Percentiles rank a stretch among this genome's conserved stretches.
phyloP scores from a whole-genome alignment of 2,888 invertebrate species.

The Eledone cirrhosa region DNA sequence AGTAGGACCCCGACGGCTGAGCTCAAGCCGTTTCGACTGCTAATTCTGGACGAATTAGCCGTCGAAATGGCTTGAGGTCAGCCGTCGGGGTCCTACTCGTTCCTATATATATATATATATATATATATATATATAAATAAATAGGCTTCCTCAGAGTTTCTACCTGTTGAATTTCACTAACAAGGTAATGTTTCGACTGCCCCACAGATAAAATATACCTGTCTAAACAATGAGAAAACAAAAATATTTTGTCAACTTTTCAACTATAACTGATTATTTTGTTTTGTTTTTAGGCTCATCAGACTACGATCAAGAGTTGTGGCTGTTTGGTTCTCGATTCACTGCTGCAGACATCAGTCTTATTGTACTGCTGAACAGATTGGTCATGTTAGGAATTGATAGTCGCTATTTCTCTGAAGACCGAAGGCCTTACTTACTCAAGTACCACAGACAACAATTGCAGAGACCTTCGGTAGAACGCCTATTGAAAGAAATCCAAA shows the following conservation, averaged over 20 bases:
- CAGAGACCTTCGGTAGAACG: conserved; percentile 44
- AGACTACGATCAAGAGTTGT: conserved; percentile 41
- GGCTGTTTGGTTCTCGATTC: conserved; percentile 56
- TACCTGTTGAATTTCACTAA: no score
- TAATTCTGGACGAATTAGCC: no score
- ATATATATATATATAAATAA: no score
- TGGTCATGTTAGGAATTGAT: conserved; percentile 52
- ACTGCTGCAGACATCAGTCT: conserved; percentile 57
- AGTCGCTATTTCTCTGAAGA: conserved; percentile 45
- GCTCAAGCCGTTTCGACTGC: no score
- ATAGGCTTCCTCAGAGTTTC: no score
- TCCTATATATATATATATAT: no score
- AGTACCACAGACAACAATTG: conserved; percentile 48
- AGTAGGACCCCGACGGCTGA: no score
- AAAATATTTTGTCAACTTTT: background rate
- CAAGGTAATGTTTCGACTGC: no score
- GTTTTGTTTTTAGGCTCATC: conserved; percentile 24
- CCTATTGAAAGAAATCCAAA: conserved; percentile 46
- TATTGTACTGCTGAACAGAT: conserved; percentile 48
- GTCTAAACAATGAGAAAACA: no score
- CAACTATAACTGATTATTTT: background rate
- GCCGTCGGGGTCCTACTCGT: no score
- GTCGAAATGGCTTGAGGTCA: no score
- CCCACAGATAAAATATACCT: no score
- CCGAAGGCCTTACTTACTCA: conserved; percentile 47